Percentiles rank a stretch among this genome's conserved stretches.
Conservation (phyloP, 2,113 vertebrate species). For the Megalops atlanticus region DNA sequence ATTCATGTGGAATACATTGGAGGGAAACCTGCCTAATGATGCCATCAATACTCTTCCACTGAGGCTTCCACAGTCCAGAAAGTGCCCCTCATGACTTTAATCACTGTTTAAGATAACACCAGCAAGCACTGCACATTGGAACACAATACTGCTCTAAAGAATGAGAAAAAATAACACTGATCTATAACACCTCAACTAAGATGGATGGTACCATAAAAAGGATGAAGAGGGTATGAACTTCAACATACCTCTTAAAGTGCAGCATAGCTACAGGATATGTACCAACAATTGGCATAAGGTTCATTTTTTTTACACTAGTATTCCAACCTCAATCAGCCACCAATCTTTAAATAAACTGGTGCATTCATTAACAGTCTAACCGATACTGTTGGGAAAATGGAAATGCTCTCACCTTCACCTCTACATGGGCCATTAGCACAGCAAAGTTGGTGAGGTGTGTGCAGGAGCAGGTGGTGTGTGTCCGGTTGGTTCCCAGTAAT, state of each 20-base stretch:
- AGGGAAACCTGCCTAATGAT: background rate
- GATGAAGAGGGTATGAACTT: background rate
- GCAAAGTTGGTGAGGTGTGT: constrained; percentile 98
- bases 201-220: background rate
- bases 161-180: background rate
- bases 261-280: background rate
- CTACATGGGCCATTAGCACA: constrained; percentile 97
- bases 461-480: constrained; percentile 94
- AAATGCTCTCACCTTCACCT: constrained; percentile 83
- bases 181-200: background rate
- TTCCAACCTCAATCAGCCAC: background rate
- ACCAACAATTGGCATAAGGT: background rate
- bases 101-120: background rate
- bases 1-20: background rate
- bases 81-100: background rate
- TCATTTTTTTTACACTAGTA: background rate
- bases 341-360: background rate
- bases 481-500: constrained; percentile 87
- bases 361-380: background rate
- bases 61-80: background rate
- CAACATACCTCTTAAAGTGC: background rate
- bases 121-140: background rate
- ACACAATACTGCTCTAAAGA: background rate
- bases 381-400: background rate
- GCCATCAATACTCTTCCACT: background rate